phyloP scores from a whole-genome alignment of 2,113 vertebrate genomes.

The Psilopogon haemacephalus region DNA sequence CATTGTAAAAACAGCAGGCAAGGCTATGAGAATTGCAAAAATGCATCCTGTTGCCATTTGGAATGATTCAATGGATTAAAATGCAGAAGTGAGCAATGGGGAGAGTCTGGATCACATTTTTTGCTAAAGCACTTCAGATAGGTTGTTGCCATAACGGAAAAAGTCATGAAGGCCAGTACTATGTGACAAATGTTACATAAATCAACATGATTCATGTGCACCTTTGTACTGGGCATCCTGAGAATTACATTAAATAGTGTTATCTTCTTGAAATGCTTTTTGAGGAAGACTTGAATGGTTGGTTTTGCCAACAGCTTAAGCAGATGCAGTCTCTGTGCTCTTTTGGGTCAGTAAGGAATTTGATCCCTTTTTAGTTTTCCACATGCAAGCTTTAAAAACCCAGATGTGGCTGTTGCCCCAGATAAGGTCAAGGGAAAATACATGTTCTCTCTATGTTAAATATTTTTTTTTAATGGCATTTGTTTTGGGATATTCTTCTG shows the following conservation, averaged over 20 bases:
- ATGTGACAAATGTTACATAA: neutral
- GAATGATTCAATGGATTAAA: neutral
- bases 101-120: neutral
- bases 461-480: neutral
- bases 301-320: neutral
- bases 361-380: neutral
- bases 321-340: neutral
- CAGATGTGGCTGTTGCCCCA: neutral
- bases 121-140: neutral
- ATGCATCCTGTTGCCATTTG: neutral
- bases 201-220: neutral
- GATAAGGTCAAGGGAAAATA: constrained; percentile 33
- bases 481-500: neutral
- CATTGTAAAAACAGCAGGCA: neutral
- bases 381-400: neutral
- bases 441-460: neutral
- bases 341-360: constrained; percentile 2
- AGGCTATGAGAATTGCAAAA: neutral
- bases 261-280: neutral
- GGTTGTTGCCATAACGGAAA: neutral
- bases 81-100: neutral
- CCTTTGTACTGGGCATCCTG: neutral
- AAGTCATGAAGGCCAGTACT: neutral
- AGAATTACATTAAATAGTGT: neutral
- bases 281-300: neutral